Base-by-base conservation (phyloP, 2,888 invertebrate genomes). In the Sicus ferrugineus region DNA sequence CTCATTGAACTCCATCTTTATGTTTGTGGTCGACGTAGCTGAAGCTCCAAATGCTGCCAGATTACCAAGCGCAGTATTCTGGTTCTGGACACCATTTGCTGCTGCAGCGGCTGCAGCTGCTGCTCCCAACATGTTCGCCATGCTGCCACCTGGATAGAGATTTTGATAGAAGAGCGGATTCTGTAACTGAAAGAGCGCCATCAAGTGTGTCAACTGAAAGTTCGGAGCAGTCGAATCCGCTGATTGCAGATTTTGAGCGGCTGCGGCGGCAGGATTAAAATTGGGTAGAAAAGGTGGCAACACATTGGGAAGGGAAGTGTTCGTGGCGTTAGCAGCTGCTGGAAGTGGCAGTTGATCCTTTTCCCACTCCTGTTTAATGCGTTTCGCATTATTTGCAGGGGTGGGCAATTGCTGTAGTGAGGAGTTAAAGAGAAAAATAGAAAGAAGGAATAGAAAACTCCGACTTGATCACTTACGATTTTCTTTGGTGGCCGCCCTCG, bases 151-250 rank as follows among this genome's bases (percentile, higher is more conserved):
- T 0, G 85, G 83, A 73, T 84, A 84, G 7, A 84, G 77, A 73
- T 84, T 83, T 68, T 84, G 83, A 76, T 83, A 84, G 77, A 83
- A 84, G 11, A 84, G 79, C 34, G 83, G 83, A 73, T 83, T 84
- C 72, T 83, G 83, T 52, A 83, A 70, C 71, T 83, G 83, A 63
- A 83, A 83, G 28, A 83, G 75, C 3, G 83, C 83, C 83, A 83
- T 84, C 38, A 83, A 70, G 67, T 83, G 83, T 0, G 83, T 83
- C 54, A 84, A 70, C 68, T 84, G 83, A 56, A 83, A 79, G 71
- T 84, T 83, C 11, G 79, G 75, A 30, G 79, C 71, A 61, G 76
- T 75, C 9, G 77, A 73, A 70, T 81, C 81, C 54, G 76, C 72
- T 52, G 65, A 21, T 19, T 69, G 69, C 50, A 67, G 48, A n/a